Conservation (phyloP, 2,113 vertebrate genomes). For the Pomatorhinus ruficollis region DNA sequence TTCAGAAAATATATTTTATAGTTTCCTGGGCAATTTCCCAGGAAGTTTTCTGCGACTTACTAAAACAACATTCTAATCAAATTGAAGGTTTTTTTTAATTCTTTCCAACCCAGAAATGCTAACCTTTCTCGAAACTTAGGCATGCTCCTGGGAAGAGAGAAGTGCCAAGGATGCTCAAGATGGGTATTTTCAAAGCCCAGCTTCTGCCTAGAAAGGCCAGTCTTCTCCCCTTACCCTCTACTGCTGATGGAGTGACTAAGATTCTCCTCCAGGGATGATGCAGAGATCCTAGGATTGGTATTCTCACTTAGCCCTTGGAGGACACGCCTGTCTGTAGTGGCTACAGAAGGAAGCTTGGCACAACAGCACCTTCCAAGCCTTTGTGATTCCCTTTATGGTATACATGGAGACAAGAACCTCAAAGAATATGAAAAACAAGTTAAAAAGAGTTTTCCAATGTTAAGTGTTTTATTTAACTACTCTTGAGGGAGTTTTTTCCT, state of each 20-base stretch:
- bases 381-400: background rate
- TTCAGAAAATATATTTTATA: background rate
- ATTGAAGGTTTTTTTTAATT: background rate
- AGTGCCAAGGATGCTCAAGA: background rate
- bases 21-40: background rate
- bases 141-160: background rate
- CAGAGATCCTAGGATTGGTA: background rate
- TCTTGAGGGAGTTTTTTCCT: background rate
- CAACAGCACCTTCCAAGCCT: background rate
- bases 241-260: background rate
- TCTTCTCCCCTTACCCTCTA: background rate
- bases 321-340: accelerated
- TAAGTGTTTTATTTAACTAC: background rate
- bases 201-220: background rate
- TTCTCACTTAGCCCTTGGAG: background rate
- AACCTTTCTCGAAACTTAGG: background rate
- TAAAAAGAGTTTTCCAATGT: background rate
- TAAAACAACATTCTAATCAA: accelerated
- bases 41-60: background rate
- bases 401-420: background rate
- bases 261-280: background rate
- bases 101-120: background rate
- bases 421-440: background rate
- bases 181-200: background rate
- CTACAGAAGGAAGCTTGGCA: background rate